Base-by-base conservation (phyloP, 2,797 vertebrate genomes). In the Pelochelys cantorii region DNA sequence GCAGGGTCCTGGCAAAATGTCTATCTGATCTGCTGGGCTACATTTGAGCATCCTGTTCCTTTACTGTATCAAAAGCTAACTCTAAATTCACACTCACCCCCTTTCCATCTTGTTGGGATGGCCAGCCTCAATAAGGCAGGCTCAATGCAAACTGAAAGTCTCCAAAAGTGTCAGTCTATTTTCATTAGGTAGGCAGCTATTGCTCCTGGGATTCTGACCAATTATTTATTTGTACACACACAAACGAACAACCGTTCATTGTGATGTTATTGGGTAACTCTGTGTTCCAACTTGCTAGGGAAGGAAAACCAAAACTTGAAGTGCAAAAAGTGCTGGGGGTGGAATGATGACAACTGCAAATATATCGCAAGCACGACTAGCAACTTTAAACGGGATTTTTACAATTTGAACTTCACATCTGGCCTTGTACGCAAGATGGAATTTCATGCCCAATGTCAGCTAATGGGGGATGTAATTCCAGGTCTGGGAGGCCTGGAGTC, bases 401-500 rank as follows among this genome's bases (percentile, higher is more conserved):
- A 77, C 87, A 75, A 97, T 96, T 68, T 95, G 92, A 95, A 96
- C 95, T 96, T 96, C 91, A 87, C 75, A 85, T 75, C 91, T 97
- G 93, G 95, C 96, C 94, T 95, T 92, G 80, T 74, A 87, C 87
- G 93, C 54, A 95, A 81, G 84, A 87, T 1, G 80, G 92, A 92
- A 97, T 96, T 95, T 97, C 93, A 89, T 84, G 93, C 94, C 90
- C 91, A 95, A 94, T 92, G 96, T 95, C 93, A 92, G 94, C 97
- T 97, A 97, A 95, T 94, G 94, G 96, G 96, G 96, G 97, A 93
- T 95, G 87, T 54, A 87, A 88, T 87, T 55, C 86, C 83, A 92
- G 95, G 92, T 78, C 92, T 97, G 94, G 95, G 95, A 91, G 95
- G 93, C 92, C 95, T 86, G 68, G 60, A 96, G 89, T 95, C 95